Evolutionary conservation across 2,113 vertebrate species (phyloP).

Genomic region (Podocnemis expansa): DNA sequence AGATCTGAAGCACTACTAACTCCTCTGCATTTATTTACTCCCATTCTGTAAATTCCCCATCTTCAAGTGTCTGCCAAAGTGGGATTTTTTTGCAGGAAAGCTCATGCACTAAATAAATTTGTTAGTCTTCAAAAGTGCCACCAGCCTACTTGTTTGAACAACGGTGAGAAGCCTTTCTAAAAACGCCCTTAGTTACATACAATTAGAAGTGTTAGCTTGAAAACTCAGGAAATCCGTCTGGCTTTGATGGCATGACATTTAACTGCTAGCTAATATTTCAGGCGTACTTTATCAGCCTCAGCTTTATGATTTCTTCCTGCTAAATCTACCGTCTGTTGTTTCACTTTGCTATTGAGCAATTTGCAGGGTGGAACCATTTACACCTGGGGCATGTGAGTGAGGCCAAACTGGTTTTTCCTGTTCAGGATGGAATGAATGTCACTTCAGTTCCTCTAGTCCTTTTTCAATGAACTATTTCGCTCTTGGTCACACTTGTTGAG

Average conservation of each 20-base stretch:
- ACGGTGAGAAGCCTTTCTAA: neutral
- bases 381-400: neutral
- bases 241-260: neutral
- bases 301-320: neutral
- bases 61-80: no score
- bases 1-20: no score
- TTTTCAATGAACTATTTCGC: neutral
- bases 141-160: no score
- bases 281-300: neutral
- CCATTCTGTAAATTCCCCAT: no score
- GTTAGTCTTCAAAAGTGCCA: no score
- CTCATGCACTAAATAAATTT: no score
- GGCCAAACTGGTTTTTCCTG: conserved; percentile 43
- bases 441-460: neutral
- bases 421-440: neutral
- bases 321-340: neutral
- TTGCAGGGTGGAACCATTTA: neutral
- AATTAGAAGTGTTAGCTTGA: no score
- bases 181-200: neutral
- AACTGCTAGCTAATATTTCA: neutral
- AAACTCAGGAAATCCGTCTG: neutral
- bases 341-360: neutral
- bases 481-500: neutral
- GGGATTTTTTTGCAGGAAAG: no score
- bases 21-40: no score